Evolutionary conservation across 2,113 vertebrate genomes (phyloP), one percentile per base, ranked within the genome.

Genomic region (Melierax canorus): DNA sequence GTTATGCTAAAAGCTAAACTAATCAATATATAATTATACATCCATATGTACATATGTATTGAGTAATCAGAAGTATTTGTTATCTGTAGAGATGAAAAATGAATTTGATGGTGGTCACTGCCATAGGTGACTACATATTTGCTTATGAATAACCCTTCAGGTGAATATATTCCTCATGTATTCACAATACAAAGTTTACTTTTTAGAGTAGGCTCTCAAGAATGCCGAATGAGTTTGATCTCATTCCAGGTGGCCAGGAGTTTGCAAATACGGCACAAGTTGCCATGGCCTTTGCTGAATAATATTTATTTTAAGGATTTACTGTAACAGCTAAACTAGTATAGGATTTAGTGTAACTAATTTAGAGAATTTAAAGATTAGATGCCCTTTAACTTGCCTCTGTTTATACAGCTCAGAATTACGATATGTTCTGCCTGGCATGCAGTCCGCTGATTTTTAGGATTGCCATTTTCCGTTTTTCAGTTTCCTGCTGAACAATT

Each of bases 1-100:
- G 94, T 96, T 98, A 97, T 97, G 93, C 93, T 97, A 97, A 97
- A 98, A 97, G 90, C 97, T 97, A 96, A 98, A 95, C 96, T 97
- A 97, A 97, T 98, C 98, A 98, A 97, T 98, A 98, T 69, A 71
- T 95, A 96, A 97, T 98, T 98, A 97, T 94, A 92, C 45, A 88
- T 97, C 95, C 95, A 94, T 97, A 94, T 97, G 95, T 98, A 92
- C 92, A 95, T 96, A 76, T 86, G 55, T 95, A 94, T 97, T 95
- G 92, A 94, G 55, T 72, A 96, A 96, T 97, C 95, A 94, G 81
- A 93, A 97, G 81, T 97, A 97, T 97, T 98, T 98, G 96, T 95
- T 98, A 97, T 94, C 90, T 97, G 94, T 97, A 97, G 96, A 89
- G 79, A 97, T 96, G 95, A 97, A 97, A 96, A 89, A 94, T 97